A percentile compares a stretch with the other conserved stretches of the same genome.
Conservation (phyloP, 2,113 vertebrate genomes). For the Indicator maculatus region DNA sequence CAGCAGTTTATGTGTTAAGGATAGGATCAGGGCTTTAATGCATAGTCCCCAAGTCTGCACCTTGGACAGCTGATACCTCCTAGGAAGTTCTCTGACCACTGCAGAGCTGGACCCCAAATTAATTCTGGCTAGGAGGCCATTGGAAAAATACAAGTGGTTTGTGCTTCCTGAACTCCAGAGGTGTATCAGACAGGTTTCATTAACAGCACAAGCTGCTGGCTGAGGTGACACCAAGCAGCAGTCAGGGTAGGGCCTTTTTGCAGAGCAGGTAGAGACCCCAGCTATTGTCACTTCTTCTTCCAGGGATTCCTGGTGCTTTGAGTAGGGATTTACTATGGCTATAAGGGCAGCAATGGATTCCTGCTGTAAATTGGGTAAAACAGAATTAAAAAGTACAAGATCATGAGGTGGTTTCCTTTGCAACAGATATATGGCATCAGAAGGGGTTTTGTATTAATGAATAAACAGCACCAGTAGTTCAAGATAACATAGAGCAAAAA, state of each 20-base stretch:
- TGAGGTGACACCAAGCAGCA: neutral
- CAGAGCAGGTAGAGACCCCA: neutral
- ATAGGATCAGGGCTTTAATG: neutral
- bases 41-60: neutral
- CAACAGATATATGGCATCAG: neutral
- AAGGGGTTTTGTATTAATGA: neutral
- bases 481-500: neutral
- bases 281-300: neutral
- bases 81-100: neutral
- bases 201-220: neutral
- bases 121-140: neutral
- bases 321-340: accelerated
- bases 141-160: neutral
- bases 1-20: neutral
- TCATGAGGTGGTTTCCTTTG: neutral
- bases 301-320: neutral
- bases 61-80: neutral
- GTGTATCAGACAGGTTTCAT: neutral
- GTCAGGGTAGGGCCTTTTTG: neutral
- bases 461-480: neutral
- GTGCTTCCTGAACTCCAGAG: neutral
- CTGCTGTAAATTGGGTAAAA: neutral
- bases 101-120: neutral
- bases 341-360: neutral
- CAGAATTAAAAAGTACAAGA: neutral